Evolutionary conservation across 1,140 invertebrate species (phyloP), one percentile per base, ranked within the genome.

Genomic region (Scaptomyza pallida): DNA sequence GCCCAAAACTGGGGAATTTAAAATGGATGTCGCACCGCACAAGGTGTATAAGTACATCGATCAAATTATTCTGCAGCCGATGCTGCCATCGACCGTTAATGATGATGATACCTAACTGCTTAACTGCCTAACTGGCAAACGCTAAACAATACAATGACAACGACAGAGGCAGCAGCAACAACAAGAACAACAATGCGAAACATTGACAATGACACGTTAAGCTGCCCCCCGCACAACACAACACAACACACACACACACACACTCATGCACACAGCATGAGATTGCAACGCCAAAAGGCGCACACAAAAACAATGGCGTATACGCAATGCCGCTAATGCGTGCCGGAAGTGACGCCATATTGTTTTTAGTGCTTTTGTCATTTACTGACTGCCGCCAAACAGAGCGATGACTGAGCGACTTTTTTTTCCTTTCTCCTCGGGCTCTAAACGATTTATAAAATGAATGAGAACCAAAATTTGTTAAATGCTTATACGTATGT

Each of bases 331-430:
- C 51, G 62, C 74, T 78, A 88, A 88, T 88, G 79, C 74, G 55
- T 44, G 48, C 74, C 82, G 81, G 81, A 86, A 88, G 78, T 81
- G 78, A 70, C 82, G 82, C 82, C 81, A 75, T 78, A 86, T 86
- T 88, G 81, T 88, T 86, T 88, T 81, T 75, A 75, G 70, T 55
- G 59, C 48, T 48, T 77, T 78, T 88, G 78, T 81, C 78, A 75
- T 88, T 74, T 81, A 75, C 51, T 64, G 37, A 48, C 76, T 33
- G 26, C n/a, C 23, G 13, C 45, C 45, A 33, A 56, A 54, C 40
- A 16, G 45, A 76, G n/a, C 47, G 59, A 88, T 86, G 82, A 88
- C 73, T 65, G 70, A 75, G 77, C 64, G 48, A 19, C 73, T 56
- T 30, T 30, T 33, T 35, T 45, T 44, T 30, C 43, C 33, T 9